Base-by-base conservation (phyloP, 2,888 invertebrate genomes). In the Diplolepis rosae region DNA sequence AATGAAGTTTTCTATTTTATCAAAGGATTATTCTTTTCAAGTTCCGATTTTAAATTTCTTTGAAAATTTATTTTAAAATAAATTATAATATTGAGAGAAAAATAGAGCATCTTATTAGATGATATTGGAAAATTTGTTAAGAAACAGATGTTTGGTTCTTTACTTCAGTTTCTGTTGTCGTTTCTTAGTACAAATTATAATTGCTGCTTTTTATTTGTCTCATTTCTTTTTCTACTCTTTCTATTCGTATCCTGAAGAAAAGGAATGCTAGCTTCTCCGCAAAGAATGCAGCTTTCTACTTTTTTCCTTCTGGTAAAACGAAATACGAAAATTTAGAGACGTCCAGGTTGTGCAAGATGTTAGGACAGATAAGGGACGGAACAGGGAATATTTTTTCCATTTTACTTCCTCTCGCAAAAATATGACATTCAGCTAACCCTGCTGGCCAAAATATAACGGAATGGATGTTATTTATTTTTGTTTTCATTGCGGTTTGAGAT, bases 401-500 rank as follows among this genome's bases (percentile, higher is more conserved):
- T 56, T 13, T 22, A 56, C 13, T 22, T 56, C n/a, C n/a, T 56
- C 56, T 56, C 56, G 35, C n/a, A n/a, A 39, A 56, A 56, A 56
- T 56, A 24, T 65, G 28, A 45, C 42, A 28, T 45, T 65, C 65
- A 39, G 22, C 35, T 39, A 69, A 50, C 67, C 70, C 65, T 24
- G 22, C 35, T 39, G 68, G 54, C 67, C 70, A 45, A 69, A 71
- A 70, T 67, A 66, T 65, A 65, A 69, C 32, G 66, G 54, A 66
- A 70, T 42, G 48, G 69, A 71, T 69, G 42, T 72, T 61, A 66
- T 67, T 65, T 70, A 75, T 72, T 75, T 70, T 50, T 69, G 68
- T 72, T 45, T 69, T 68, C 70, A 74, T 74, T 75, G 71, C 69
- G 72, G 69, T 71, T 65, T 65, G 65, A 67, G 73, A 73, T 67